Evolutionary conservation across 1,140 invertebrate species (phyloP).

Genomic region (Metopolophium dirhodum): DNA sequence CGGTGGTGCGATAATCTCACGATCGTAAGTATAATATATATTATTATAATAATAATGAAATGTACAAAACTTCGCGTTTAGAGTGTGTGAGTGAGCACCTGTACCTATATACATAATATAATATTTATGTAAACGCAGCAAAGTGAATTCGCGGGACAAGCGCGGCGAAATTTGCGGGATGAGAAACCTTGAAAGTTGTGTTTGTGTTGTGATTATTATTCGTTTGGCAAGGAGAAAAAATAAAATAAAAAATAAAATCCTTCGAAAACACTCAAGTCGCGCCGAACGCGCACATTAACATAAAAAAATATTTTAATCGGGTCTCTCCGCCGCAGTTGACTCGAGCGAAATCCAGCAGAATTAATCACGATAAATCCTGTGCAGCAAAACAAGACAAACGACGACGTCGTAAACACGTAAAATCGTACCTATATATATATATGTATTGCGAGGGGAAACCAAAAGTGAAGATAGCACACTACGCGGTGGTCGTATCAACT

Average conservation of each 20-base stretch:
- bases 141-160: neutral
- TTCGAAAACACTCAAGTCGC: neutral
- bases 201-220: neutral
- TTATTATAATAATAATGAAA: neutral
- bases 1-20: neutral
- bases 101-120: neutral
- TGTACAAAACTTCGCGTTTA: neutral
- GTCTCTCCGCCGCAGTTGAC: neutral
- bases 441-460: neutral
- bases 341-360: neutral
- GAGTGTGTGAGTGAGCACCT: neutral
- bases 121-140: neutral
- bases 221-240: neutral
- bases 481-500: neutral
- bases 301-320: neutral
- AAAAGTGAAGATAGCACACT: neutral
- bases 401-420: neutral
- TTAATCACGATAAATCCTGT: neutral
- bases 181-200: conserved; percentile 3
- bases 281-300: neutral
- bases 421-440: neutral
- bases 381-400: neutral
- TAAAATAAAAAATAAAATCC: neutral
- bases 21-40: neutral
- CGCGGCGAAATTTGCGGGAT: neutral